Percentiles rank a stretch among this genome's conserved stretches.
Conservation (phyloP, 2,888 invertebrate genomes). For the Plagodis dolabraria region DNA sequence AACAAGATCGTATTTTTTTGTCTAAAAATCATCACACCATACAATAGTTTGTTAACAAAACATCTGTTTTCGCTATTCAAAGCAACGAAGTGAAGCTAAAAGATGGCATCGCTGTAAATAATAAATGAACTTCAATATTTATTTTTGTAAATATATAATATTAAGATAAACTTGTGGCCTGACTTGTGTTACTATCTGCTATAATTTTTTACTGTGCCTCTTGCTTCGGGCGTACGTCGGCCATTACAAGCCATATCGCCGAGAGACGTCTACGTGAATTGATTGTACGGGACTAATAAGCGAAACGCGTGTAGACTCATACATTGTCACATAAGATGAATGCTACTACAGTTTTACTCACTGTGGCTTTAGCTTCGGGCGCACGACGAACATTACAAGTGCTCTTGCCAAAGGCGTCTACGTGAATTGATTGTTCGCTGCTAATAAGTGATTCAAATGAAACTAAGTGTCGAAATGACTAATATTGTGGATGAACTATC, state of each 20-base stretch:
- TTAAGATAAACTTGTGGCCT: too few species aligned
- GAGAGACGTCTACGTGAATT: conserved; percentile 50
- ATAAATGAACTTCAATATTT: too few species aligned
- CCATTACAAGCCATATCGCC: conserved; percentile 54
- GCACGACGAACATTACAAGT: conserved; percentile 52
- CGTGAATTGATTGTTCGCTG: conserved; percentile 52
- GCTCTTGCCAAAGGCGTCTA: conserved; percentile 47
- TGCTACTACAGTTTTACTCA: conserved; percentile 5
- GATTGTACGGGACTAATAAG: conserved; percentile 49
- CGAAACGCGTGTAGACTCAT: conserved; percentile 34
- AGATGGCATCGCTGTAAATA: too few species aligned
- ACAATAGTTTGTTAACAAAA: too few species aligned
- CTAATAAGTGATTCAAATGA: conserved; percentile 44
- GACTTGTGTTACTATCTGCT: neutral
- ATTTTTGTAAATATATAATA: too few species aligned
- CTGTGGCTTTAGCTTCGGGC: conserved; percentile 31
- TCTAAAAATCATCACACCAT: too few species aligned
- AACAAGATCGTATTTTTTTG: too few species aligned
- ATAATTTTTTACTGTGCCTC: conserved; percentile 10
- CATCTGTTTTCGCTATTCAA: too few species aligned
- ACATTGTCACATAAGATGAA: neutral
- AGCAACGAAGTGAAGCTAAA: too few species aligned
- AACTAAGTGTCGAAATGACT: conserved; percentile 24
- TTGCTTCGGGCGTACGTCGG: conserved; percentile 40
- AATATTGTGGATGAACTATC: conserved; percentile 14